Conservation (phyloP, 2,888 invertebrate genomes). For the Ophraella communa region DNA sequence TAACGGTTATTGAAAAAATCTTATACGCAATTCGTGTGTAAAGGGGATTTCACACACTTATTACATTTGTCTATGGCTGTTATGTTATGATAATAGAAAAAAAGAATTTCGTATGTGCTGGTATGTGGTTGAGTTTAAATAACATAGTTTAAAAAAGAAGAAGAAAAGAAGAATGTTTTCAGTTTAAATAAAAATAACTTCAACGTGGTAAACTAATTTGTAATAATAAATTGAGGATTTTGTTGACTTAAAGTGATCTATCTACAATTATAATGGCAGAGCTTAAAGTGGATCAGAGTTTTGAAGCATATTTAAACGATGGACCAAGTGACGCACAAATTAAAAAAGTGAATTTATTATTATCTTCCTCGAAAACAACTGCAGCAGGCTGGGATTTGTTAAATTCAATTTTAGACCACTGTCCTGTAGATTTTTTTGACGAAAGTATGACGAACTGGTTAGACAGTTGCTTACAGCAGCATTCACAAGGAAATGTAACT, state of each 20-base stretch:
- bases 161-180: too few species aligned
- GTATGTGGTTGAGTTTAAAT: too few species aligned
- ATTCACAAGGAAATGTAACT: slow-evolving; percentile 37
- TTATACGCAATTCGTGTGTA: too few species aligned
- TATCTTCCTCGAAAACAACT: slow-evolving; percentile 37
- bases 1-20: too few species aligned
- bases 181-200: too few species aligned
- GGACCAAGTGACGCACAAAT: slow-evolving; percentile 36
- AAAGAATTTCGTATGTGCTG: too few species aligned
- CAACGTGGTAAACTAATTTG: background rate
- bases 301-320: slow-evolving; percentile 36
- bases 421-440: slow-evolving; percentile 28
- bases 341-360: slow-evolving; percentile 37
- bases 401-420: slow-evolving; percentile 33
- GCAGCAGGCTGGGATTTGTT: slow-evolving; percentile 42
- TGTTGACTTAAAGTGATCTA: background rate
- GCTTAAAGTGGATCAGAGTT: background rate
- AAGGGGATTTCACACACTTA: too few species aligned
- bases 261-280: background rate
- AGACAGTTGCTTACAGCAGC: slow-evolving; percentile 37
- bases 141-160: background rate
- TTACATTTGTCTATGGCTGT: too few species aligned
- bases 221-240: too few species aligned
- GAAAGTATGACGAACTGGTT: slow-evolving; percentile 41
- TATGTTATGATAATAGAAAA: too few species aligned